A percentile compares a stretch with the other conserved stretches of the same genome.
Evolutionary conservation across 2,888 invertebrate species (phyloP).

Genomic region (Branchipolynoe longqiensis): DNA sequence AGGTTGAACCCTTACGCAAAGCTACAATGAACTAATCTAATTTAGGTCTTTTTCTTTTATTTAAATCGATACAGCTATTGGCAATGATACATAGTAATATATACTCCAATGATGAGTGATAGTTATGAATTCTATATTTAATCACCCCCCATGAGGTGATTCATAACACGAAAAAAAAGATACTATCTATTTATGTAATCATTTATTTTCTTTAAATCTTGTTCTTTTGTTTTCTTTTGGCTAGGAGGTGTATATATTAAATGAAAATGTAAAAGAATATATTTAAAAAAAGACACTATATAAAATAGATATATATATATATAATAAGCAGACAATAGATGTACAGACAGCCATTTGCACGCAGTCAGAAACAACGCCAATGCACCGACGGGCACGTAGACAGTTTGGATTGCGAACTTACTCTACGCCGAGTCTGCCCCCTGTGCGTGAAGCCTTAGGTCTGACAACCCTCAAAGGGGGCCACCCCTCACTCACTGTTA

Average conservation of each 20-base stretch:
- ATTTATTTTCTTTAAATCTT: too few relatives aligned
- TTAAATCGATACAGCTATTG: too few relatives aligned
- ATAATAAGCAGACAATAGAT: conserved; percentile 60
- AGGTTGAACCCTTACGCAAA: too few relatives aligned
- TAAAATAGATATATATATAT: conserved; percentile 57
- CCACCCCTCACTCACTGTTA: conserved; percentile 50
- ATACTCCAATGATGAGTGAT: too few relatives aligned
- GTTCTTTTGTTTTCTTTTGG: background rate
- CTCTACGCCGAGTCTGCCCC: conserved; percentile 28
- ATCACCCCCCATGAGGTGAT: too few relatives aligned
- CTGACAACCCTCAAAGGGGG: conserved; percentile 26
- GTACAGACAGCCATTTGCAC: conserved; percentile 54
- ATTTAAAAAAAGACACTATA: conserved; percentile 56
- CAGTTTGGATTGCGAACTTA: conserved; percentile 42
- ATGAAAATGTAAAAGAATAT: conserved; percentile 32
- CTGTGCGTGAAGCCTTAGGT: conserved; percentile 33
- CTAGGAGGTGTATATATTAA: conserved; percentile 40
- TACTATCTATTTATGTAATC: too few relatives aligned
- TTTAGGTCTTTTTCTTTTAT: too few relatives aligned
- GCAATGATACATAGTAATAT: too few relatives aligned
- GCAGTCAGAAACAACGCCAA: conserved; percentile 51
- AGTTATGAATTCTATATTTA: too few relatives aligned
- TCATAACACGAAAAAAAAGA: too few relatives aligned
- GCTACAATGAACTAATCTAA: too few relatives aligned
- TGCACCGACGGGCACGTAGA: conserved; percentile 52